Conservation (phyloP, 2,113 vertebrate species). For the Clarias gariepinus region DNA sequence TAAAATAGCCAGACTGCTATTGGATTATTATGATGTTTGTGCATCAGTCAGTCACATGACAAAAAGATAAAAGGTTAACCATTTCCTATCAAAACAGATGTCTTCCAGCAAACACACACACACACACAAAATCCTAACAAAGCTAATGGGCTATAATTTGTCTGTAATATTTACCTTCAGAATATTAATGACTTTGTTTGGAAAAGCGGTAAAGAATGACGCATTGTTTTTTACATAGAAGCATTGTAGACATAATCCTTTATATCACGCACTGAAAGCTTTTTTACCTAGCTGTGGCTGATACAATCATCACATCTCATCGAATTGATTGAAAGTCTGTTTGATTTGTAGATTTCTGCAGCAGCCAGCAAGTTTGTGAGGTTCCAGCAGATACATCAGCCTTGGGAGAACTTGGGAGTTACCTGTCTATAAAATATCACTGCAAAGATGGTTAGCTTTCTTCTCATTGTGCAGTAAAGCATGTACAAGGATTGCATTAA, state of each 20-base stretch:
- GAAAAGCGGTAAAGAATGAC: not conserved
- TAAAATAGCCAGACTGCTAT: too few species aligned
- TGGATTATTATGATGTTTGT: too few species aligned
- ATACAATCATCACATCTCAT: not conserved
- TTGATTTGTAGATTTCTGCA: constrained; percentile 76
- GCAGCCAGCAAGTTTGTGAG: constrained; percentile 84
- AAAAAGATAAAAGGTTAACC: too few species aligned
- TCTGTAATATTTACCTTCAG: not conserved
- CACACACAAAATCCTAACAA: too few species aligned
- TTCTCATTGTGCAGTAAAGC: not conserved
- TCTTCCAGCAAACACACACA: too few species aligned
- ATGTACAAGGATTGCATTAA: not conserved
- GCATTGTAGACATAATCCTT: not conserved
- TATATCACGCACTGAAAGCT: constrained; percentile 3
- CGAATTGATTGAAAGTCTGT: not conserved
- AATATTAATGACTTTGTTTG: constrained; percentile 1
- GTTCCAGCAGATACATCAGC: constrained; percentile 72
- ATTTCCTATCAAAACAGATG: too few species aligned
- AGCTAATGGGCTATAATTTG: too few species aligned
- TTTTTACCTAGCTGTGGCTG: not conserved
- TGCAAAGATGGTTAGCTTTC: constrained; percentile 82
- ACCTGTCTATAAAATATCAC: constrained; percentile 84
- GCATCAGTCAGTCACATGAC: too few species aligned
- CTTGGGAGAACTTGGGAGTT: constrained; percentile 84
- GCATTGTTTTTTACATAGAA: not conserved